Base-by-base conservation (phyloP, 2,888 invertebrate genomes). In the Drosophila aldrichi region DNA sequence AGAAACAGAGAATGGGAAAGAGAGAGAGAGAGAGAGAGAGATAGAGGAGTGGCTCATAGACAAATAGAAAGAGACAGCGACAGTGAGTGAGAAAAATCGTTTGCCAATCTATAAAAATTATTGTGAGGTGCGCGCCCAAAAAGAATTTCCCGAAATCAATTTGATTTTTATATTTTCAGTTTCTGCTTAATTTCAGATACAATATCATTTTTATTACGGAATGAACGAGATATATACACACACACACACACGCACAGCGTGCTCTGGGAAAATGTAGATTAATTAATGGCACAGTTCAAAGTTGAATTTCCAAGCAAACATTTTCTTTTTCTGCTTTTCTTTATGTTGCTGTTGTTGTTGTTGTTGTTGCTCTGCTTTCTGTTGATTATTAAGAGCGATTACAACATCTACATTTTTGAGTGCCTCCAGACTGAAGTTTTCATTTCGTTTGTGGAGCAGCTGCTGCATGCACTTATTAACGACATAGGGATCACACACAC, bases 251-350 rank as follows among this genome's bases (percentile, higher is more conserved):
- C 12, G 18, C 18, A 41, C 18, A 49, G 9, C 20, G 22, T 44
- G 52, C 46, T 36, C 46, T 59, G 51, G 55, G 48, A 55, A 59
- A 70, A 66, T 67, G 54, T 63, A 76, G 82, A 70, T 81, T 80
- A 89, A 89, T 89, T 88, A 89, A 88, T 79, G 83, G 82, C 80
- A 76, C 74, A 88, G 90, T 85, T 89, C 89, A 89, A 82, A 88
- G 91, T 76, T 90, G 72, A 90, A 88, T 90, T 87, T 79, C 22
- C 59, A 66, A 38, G 60, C 76, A 81, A 77, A 84, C 74, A 88
- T 87, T 74, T 70, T 25, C 43, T 32, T 51, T n/a, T 8, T 22
- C 36, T 46, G 43, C 29, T 70, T 14, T 29, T n/a, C 43, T 12
- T 29, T 29, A 0, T 55, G 29, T 18, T 18, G 18, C 29, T 20